Evolutionary conservation across 2,797 vertebrate species (phyloP), one percentile per base, ranked within the genome.

Genomic region (Astyanax mexicanus): DNA sequence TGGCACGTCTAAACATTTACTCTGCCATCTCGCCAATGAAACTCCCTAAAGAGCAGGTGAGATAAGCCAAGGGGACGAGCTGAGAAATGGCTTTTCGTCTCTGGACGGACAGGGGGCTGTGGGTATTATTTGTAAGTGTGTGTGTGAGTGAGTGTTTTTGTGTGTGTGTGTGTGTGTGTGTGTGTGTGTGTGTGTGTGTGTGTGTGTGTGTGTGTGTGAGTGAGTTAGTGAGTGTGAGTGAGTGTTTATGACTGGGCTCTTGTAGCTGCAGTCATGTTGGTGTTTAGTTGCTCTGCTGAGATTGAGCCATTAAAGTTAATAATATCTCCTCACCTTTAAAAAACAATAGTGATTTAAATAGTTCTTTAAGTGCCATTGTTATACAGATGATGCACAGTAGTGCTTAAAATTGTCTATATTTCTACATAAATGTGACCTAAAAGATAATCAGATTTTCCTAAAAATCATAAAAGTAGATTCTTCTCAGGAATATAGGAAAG

Each of bases 51-150:
- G 52, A 76, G 69, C 74, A 75, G 69, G 62, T 72, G 67, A 72
- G 38, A 45, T 65, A 72, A 76, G 49, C 55, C 21, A 66, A 57
- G 55, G 19, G 60, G 73, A 80, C 62, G 49, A 13, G 13, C 62
- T 72, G 54, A 72, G 70, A 76, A 80, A 78, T 78, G 58, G 47
- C 69, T 81, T 77, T 49, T 49, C 68, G 44, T 40, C 52, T 74
- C 67, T 78, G 51, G n/a, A n/a, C n/a, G n/a, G n/a, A n/a, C n/a
- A 55, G 51, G 40, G 75, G 64, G 57, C 69, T 74, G 70, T 69
- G 55, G 67, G 76, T 61, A 68, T 71, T 76, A 70, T 69, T 74
- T 69, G 65, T 67, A 44, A 12, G 49, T 44, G 74, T 40, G 29
- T 77, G 74, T 65, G 68, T 73, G 74, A 64, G 69, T 77, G 69